Conservation (phyloP, 2,888 invertebrate genomes). For the Trimorus sp. region DNA sequence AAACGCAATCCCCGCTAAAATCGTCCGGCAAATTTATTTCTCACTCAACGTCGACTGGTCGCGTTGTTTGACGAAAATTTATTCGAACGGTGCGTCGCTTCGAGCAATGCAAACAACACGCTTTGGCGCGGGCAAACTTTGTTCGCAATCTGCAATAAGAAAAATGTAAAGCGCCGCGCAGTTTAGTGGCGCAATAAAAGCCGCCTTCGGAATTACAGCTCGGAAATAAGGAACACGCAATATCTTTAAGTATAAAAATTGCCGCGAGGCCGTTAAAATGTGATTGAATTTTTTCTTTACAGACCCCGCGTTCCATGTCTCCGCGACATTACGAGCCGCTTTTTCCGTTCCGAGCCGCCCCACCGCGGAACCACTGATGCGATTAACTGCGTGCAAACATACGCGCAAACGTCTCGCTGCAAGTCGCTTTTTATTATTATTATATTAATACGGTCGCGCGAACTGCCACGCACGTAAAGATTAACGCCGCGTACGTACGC, state of each 20-base stretch:
- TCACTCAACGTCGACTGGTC: too few relatives aligned
- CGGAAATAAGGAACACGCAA: constrained; percentile 39
- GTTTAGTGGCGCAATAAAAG: constrained; percentile 38
- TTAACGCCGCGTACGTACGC: constrained; percentile 42
- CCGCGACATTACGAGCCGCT: constrained; percentile 26
- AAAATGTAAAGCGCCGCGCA: constrained; percentile 31
- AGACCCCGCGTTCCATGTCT: constrained; percentile 22
- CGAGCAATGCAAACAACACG: constrained; percentile 21
- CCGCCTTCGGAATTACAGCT: constrained; percentile 25
- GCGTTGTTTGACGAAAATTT: too few relatives aligned
- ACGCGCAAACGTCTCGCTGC: constrained; percentile 19
- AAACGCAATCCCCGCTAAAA: too few relatives aligned
- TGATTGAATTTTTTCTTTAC: constrained; percentile 47
- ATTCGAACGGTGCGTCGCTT: background rate
- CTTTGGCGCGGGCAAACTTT: constrained; percentile 16
- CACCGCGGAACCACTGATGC: constrained; percentile 39
- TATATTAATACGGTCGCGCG: constrained; percentile 34
- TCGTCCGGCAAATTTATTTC: too few relatives aligned
- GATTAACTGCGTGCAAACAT: constrained; percentile 56
- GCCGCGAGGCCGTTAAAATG: constrained; percentile 34
- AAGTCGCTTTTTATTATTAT: constrained; percentile 26
- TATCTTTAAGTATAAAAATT: constrained; percentile 39
- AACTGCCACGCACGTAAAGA: constrained; percentile 40
- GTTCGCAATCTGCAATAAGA: constrained; percentile 24
- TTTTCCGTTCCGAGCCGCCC: background rate